Evolutionary conservation across 1,140 invertebrate species (phyloP), one percentile per base, ranked within the genome.

Genomic region (Cheumatopsyche charites): DNA sequence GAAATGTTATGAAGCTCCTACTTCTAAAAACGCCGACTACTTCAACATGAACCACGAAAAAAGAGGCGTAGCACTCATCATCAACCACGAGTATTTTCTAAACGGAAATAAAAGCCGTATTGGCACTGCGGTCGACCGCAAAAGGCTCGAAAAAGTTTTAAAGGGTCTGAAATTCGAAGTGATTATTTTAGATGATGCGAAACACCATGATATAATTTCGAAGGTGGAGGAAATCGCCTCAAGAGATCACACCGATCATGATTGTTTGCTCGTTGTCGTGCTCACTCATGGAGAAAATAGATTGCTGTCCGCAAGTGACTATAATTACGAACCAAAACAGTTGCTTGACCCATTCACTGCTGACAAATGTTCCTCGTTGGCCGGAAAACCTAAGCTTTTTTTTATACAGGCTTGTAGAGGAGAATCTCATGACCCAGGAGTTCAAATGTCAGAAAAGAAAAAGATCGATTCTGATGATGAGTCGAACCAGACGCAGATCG

Each of bases 371-470:
- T 90, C 90, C 19, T 87, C 90, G 67, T 83, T 98, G 47, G 93
- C 93, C 76, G 96, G 96, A n/a, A 97, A 97, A 82, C 95, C 95
- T 9, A 97, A 97, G 80, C 72, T 97, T 49, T 96, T 96, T 80
- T 95, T 97, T 76, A 91, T 97, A 76, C 94, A 97, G 87, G 62
- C 62, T 2, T 65, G 62, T 41, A 94, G 95, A 82, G 94, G 94
- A 21, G 92, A 95, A 79, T 89, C 89, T 78, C 82, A 96, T 19
- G 94, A 96, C 82, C 80, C 84, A 41, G 94, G 92, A 3, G 83
- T 90, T 17, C 87, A n/a, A n/a, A n/a, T n/a, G n/a, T n/a, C n/a
- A n/a, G n/a, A n/a, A n/a, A n/a, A n/a, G n/a, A n/a, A n/a, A n/a
- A n/a, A n/a, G n/a, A n/a, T n/a, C n/a, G n/a, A n/a, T n/a, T n/a